Base-by-base conservation (phyloP, 2,113 vertebrate genomes). In the Machaerirhynchus nigripectus region DNA sequence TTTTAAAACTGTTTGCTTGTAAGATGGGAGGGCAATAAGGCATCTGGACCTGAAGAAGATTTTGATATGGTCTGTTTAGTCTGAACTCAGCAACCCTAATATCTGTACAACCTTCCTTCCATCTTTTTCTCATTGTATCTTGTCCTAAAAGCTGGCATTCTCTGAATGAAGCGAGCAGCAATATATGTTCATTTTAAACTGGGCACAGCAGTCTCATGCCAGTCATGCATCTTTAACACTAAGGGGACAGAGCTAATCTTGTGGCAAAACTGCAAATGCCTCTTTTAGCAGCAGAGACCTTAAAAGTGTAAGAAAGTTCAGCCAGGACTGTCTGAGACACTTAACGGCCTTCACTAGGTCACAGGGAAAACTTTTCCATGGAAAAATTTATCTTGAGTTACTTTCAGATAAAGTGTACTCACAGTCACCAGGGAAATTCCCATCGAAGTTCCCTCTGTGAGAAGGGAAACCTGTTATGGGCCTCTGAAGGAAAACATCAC, bases 371-470 rank as follows among this genome's bases (percentile, higher is more conserved):
- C 7, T 78, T 75, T 89, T 80, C 56, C 52, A 78, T 60, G 63
- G 81, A 87, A 92, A 85, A 79, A 20, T 17, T 90, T 79, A 76
- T 90, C 82, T 83, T 42, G 24, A 93, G 50, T 76, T 82, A 35
- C 70, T 50, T 85, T 79, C 52, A 85, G 91, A 94, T 87, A 87
- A 89, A 75, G 35, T 94, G 74, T 52, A 86, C 68, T 69, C 61
- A 75, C 14, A 73, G 53, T n/a, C 61, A 65, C 28, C 9, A 15
- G 53, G 63, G 65, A 87, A 94, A 90, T 89, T 76, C 74, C 65
- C 67, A 64, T 44, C 19, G 0, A 1, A 30, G 49, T 75, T 35
- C 28, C 23, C 21, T 60, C 28, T 83, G 49, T 60, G 69, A 87
- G 37, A 79, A 68, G 31, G 70, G 82, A 91, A 91, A 75, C 37